phyloP scores from a whole-genome alignment of 1,140 invertebrate genomes.

The Gonatopus flavifemur region DNA sequence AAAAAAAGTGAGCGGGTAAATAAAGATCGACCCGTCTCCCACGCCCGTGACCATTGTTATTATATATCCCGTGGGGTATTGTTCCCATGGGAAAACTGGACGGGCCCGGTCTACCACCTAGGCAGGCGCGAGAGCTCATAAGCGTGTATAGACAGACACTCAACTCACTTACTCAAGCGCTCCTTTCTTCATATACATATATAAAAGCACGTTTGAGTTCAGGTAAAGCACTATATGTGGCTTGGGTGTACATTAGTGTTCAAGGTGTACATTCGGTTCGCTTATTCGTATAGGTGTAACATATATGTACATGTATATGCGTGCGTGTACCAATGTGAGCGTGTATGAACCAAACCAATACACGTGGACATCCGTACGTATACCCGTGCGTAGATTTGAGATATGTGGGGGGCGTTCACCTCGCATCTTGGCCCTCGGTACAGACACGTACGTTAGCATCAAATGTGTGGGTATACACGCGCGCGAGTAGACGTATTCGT shows the following conservation, averaged over 20 bases:
- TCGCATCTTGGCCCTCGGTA: conserved; percentile 41
- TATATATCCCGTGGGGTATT: conserved; percentile 48
- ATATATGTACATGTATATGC: conserved; percentile 9
- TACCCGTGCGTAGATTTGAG: conserved; percentile 43
- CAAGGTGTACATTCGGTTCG: conserved; percentile 7
- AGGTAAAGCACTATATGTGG: conserved; percentile 22
- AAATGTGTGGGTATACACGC: conserved; percentile 9
- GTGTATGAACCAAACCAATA: conserved; percentile 18
- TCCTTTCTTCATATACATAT: conserved; percentile 8
- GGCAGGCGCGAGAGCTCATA: conserved; percentile 13
- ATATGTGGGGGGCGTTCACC: conserved; percentile 52
- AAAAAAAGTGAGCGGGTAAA: conserved; percentile 39
- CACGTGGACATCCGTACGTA: conserved; percentile 24
- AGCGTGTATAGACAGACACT: conserved; percentile 1
- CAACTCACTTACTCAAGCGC: conserved; percentile 10
- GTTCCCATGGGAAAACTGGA: conserved; percentile 52
- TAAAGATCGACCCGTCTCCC: conserved; percentile 47
- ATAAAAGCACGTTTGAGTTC: conserved; percentile 4
- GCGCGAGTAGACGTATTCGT: conserved; percentile 8
- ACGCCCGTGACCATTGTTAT: conserved; percentile 47
- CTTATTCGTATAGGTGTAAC: too few relatives aligned
- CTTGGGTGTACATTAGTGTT: neutral
- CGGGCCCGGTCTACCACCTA: conserved; percentile 40
- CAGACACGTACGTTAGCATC: conserved; percentile 23
- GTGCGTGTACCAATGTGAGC: neutral